Conservation (phyloP, 1,140 invertebrate species). For the Hycleus cichorii region DNA sequence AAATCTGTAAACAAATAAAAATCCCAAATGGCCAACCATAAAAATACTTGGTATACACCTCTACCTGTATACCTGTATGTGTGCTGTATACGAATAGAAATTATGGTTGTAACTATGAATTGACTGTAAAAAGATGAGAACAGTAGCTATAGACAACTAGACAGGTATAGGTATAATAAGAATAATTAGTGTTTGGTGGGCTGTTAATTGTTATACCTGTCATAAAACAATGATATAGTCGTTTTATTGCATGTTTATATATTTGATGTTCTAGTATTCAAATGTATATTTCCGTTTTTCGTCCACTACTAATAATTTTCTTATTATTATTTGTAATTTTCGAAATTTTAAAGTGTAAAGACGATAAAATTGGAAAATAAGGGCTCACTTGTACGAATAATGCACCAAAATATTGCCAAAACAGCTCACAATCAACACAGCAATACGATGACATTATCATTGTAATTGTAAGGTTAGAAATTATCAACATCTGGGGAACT, state of each 20-base stretch:
- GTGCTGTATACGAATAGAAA: too few species aligned
- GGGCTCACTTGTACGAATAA: too few species aligned
- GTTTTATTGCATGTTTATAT: constrained; percentile 30
- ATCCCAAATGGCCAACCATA: constrained; percentile 30
- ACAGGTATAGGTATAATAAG: constrained; percentile 26
- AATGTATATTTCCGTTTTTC: constrained; percentile 23
- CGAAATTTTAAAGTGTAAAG: too few species aligned
- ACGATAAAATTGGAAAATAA: too few species aligned
- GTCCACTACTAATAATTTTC: background rate
- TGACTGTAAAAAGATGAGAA: constrained; percentile 1
- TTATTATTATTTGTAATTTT: too few species aligned
- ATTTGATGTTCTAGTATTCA: constrained; percentile 25
- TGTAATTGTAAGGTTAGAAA: too few species aligned
- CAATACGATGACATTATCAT: too few species aligned
- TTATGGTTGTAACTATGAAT: too few species aligned
- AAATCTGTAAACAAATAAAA: constrained; percentile 40
- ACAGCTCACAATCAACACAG: too few species aligned
- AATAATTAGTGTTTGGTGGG: constrained; percentile 29
- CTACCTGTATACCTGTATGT: background rate
- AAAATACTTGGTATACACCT: constrained; percentile 24
- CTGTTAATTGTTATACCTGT: constrained; percentile 31
- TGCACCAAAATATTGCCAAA: too few species aligned
- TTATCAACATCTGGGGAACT: too few species aligned
- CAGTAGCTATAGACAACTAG: constrained; percentile 11
- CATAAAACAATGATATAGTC: constrained; percentile 29